These are phyloP conservation scores for Poecile atricapillus DNA, from an alignment of 2,113 vertebrate genomes.

Conservation along the genomic window DNA sequence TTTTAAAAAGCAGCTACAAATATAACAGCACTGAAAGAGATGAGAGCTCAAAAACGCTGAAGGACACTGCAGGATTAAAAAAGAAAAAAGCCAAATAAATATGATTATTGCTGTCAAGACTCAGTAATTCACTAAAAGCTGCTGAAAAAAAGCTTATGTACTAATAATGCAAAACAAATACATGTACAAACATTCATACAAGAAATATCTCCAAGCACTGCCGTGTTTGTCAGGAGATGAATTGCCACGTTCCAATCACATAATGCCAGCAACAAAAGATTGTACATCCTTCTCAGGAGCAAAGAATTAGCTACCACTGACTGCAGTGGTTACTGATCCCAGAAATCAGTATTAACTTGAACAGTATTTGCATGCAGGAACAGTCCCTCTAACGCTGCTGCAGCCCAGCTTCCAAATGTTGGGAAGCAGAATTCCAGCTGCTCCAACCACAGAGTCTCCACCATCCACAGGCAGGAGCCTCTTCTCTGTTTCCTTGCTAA, in stretches of 20 bases:
- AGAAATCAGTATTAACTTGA: not conserved
- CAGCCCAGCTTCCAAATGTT: not conserved
- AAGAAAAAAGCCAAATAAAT: not conserved
- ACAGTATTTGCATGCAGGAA: not conserved
- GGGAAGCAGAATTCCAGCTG: not conserved
- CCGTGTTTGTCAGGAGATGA: not conserved
- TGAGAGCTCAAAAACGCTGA: not conserved
- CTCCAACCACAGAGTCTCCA: accelerated
- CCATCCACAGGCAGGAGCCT: not conserved
- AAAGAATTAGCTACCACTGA: not conserved
- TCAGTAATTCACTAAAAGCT: not conserved
- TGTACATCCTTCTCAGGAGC: not conserved
- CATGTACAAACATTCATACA: not conserved
- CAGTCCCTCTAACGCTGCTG: not conserved
- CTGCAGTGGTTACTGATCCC: not conserved
- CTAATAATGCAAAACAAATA: not conserved
- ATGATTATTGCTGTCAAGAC: not conserved
- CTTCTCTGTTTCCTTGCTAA: not conserved
- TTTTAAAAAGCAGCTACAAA: not conserved
- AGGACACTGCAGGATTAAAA: not conserved
- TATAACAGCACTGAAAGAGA: not conserved
- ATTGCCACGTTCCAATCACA: not conserved
- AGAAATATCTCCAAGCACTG: not conserved
- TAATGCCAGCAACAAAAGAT: not conserved
- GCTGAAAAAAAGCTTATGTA: not conserved